phyloP scores from a whole-genome alignment of 1,140 invertebrate genomes.

The Drosophila yakuba region DNA sequence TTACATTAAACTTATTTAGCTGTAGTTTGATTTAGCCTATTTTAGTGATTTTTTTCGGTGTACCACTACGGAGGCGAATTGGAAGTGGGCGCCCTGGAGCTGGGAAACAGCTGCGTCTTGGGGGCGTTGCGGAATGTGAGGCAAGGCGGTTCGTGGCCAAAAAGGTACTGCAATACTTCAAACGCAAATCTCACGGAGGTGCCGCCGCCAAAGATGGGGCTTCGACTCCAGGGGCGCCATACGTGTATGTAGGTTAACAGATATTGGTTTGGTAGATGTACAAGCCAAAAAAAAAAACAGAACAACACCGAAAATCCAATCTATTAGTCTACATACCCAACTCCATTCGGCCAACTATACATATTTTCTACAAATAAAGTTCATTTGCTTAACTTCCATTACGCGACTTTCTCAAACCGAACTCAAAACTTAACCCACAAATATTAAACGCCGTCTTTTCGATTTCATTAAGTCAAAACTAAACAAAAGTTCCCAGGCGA shows the following conservation, averaged over 20 bases:
- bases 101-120: conserved; percentile 31
- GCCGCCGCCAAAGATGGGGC: conserved; percentile 9
- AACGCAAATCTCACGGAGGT: background rate
- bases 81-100: conserved; percentile 1
- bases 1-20: too few relatives aligned
- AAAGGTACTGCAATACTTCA: conserved; percentile 6
- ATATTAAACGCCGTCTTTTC: background rate
- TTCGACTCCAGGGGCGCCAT: background rate
- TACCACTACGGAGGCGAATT: background rate
- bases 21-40: too few relatives aligned
- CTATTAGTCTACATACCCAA: background rate
- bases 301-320: too few relatives aligned
- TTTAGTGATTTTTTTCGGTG: background rate
- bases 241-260: background rate
- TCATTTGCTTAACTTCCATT: too few relatives aligned
- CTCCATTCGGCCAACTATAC: background rate
- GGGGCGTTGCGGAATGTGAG: conserved; percentile 32
- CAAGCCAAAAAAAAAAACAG: too few relatives aligned
- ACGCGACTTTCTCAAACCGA: conserved; percentile 13
- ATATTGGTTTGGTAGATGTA: conserved; percentile 1
- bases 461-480: conserved; percentile 7
- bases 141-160: conserved; percentile 7
- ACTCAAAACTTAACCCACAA: background rate
- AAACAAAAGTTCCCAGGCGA: conserved; percentile 14
- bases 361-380: background rate